These are phyloP conservation scores for Diplodus puntazzo DNA, from an alignment of 2,797 vertebrate genomes.

Conservation along the genomic window DNA sequence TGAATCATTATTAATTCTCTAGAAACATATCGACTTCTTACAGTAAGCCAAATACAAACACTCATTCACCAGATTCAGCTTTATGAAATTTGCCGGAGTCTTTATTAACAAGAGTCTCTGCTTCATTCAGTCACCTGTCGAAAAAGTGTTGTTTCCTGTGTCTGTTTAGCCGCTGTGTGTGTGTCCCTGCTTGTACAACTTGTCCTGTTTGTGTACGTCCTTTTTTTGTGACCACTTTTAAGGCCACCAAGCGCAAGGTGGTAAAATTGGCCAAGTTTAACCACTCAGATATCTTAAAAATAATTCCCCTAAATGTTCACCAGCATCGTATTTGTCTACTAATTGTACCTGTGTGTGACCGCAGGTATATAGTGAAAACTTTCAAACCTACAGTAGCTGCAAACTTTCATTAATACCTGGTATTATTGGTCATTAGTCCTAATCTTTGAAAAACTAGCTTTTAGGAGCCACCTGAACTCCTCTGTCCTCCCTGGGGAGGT, in stretches of 20 bases:
- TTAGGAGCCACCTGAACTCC: constrained; percentile 51
- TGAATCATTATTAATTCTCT: not conserved
- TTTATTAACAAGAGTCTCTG: not conserved
- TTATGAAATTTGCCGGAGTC: not conserved
- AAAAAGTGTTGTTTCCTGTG: not conserved
- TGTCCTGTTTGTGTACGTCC: not conserved
- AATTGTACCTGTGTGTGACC: not conserved
- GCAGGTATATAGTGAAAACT: not conserved
- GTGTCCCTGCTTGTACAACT: not conserved
- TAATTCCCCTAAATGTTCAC: not conserved
- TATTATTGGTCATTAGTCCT: not conserved
- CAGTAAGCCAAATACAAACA: constrained; percentile 3
- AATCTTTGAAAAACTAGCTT: constrained; percentile 17
- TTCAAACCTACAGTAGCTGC: not conserved
- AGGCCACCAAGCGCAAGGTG: not conserved
- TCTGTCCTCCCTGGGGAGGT: constrained; percentile 38
- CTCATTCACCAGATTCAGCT: not conserved
- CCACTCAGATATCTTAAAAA: not conserved
- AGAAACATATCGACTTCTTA: not conserved
- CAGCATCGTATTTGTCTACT: not conserved
- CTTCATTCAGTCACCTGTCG: constrained; percentile 1
- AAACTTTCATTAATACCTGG: not conserved
- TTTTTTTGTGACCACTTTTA: not conserved
- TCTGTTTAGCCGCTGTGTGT: not conserved
- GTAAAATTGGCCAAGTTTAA: not conserved